A percentile compares a stretch with the other conserved stretches of the same genome.
Evolutionary conservation across 2,113 vertebrate species (phyloP).

Genomic region (Progne subis): DNA sequence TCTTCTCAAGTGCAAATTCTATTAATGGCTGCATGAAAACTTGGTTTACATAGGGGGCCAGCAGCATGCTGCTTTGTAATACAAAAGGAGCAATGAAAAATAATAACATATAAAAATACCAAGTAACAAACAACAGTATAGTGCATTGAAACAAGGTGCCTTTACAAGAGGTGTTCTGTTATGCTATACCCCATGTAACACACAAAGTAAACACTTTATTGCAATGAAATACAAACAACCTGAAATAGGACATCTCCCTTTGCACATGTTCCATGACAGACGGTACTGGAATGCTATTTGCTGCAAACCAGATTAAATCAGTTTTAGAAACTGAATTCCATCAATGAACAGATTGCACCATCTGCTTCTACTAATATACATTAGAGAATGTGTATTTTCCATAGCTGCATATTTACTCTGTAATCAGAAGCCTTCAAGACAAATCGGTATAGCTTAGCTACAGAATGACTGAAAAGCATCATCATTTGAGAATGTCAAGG

Average conservation of each 20-base stretch:
- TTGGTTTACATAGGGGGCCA: neutral
- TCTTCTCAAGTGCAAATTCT: neutral
- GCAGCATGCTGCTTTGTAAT: neutral
- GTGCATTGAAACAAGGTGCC: neutral
- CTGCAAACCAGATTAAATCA: constrained; percentile 40
- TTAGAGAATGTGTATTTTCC: constrained; percentile 51
- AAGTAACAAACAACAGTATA: neutral
- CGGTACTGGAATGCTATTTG: neutral
- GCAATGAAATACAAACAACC: neutral
- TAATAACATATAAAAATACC: neutral
- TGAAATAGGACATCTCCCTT: neutral
- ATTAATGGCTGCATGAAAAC: neutral
- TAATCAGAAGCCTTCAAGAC: constrained; percentile 8
- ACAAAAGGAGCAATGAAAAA: neutral
- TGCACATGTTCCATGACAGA: constrained; percentile 24
- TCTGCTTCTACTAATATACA: constrained; percentile 48
- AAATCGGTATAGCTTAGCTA: neutral
- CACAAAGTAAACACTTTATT: neutral
- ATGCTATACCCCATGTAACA: neutral
- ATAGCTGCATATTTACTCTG: constrained; percentile 20
- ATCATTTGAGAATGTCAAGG: neutral
- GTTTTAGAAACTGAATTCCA: constrained; percentile 47
- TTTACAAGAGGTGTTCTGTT: neutral
- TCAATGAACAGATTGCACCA: constrained; percentile 23
- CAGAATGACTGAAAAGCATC: neutral